Percentiles rank a stretch among this genome's conserved stretches.
phyloP scores from a whole-genome alignment of 2,888 invertebrate species.

The Oxyteleia sp. region DNA sequence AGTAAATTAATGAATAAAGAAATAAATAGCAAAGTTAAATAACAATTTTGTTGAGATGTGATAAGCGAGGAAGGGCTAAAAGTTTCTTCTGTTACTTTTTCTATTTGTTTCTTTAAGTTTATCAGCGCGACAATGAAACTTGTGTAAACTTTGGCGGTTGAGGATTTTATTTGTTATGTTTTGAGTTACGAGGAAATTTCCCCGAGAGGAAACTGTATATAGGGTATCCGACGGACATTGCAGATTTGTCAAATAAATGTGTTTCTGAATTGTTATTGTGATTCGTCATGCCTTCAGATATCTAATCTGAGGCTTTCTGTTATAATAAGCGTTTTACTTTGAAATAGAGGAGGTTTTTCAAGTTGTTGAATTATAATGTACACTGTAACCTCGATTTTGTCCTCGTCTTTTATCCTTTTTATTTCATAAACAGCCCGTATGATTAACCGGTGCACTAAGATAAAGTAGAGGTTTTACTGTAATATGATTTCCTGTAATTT shows the following conservation, averaged over 20 bases:
- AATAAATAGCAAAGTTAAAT: conserved; percentile 4
- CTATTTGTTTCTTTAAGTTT: conserved; percentile 47
- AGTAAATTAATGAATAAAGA: not conserved
- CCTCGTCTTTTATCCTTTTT: no score
- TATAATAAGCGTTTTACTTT: no score
- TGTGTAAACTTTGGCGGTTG: conserved; percentile 33
- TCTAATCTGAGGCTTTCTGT: not conserved
- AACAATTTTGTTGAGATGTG: conserved; percentile 20
- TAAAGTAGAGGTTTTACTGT: no score
- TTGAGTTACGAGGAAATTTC: conserved; percentile 46
- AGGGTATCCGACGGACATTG: conserved; percentile 69
- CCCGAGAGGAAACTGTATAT: conserved; percentile 73
- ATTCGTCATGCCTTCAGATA: conserved; percentile 56
- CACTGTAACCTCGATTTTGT: no score
- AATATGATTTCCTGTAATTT: no score
- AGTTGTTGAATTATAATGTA: no score
- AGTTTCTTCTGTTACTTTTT: not conserved
- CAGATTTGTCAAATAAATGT: conserved; percentile 84
- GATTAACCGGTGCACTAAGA: no score
- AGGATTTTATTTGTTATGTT: conserved; percentile 34
- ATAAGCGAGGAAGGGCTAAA: not conserved
- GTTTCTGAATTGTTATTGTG: conserved; percentile 84
- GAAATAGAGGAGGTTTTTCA: no score
- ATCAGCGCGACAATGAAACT: conserved; percentile 40
- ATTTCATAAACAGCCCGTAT: no score